Base-by-base conservation (phyloP, 1,140 invertebrate genomes). In the Pissodes strobi region DNA sequence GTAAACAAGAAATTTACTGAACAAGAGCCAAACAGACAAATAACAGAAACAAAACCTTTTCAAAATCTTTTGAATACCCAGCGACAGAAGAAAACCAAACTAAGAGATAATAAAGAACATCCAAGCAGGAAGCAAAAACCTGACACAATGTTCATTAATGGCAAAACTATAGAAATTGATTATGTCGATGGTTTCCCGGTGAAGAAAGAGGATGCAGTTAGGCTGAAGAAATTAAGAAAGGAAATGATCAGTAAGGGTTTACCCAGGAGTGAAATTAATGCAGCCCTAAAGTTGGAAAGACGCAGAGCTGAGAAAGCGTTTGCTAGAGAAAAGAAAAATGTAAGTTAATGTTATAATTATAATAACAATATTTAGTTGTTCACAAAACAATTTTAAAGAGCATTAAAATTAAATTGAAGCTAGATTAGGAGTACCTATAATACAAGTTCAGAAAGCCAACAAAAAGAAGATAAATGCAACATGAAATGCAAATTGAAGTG, bases 261-360 rank as follows among this genome's bases (percentile, higher is more conserved):
- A 56, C 85, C 89, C 1, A 82, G 83, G 71, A 83, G 82, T 72
- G 87, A 89, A 72, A 85, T 90, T 6, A 77, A 85, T 39, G 76
- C 73, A 23, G 85, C 85, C 1, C 81, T 91, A 73, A 89, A 90
- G 75, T 71, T 87, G 21, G 88, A 90, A 73, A 80, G 89, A 61
- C 75, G 89, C 64, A 85, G 82, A 74, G 88, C 88, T 19, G 89
- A 91, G 76, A 91, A 90, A 78, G 83, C 84, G 6, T 76, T 90
- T 4, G 79, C 86, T 2, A 77, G 84, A 13, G 72, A 87, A n/a
- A 86, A 84, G 67, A 88, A 85, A 69, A 85, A 85, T 69, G 66
- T 70, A 63, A 38, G 52, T 65, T n/a, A n/a, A n/a, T n/a, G n/a
- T n/a, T n/a, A n/a, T n/a, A 67, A 43, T 9, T n/a, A n/a, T n/a